Percentiles rank a stretch among this genome's conserved stretches.
Conservation (phyloP, 1,140 invertebrate species). For the Megalonaias nervosa region DNA sequence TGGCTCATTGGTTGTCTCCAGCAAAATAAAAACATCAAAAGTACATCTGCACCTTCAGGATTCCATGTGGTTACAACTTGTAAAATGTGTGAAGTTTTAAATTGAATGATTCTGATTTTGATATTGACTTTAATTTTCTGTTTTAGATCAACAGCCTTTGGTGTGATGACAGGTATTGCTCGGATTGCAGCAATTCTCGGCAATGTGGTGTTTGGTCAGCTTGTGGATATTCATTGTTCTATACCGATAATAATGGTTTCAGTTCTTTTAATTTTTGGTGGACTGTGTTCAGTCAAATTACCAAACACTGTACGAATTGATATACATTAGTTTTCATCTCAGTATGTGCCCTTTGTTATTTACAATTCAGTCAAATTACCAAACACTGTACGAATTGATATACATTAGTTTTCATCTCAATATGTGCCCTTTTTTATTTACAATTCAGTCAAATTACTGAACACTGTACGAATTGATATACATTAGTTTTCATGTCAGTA, state of each 20-base stretch:
- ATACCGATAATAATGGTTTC: conserved; percentile 73
- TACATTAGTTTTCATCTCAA: conserved; percentile 40
- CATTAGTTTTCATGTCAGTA: conserved; percentile 32
- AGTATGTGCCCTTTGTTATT: too few relatives aligned
- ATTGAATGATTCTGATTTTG: not conserved
- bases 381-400: conserved; percentile 68
- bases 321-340: conserved; percentile 47
- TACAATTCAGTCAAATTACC: conserved; percentile 69
- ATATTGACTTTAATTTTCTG: conserved; percentile 7
- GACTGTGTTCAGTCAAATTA: conserved; percentile 68
- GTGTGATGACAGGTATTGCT: conserved; percentile 69
- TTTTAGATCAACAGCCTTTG: conserved; percentile 73
- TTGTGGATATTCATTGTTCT: conserved; percentile 71
- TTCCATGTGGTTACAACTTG: not conserved
- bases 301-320: conserved; percentile 69
- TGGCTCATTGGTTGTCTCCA: not conserved
- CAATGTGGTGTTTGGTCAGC: conserved; percentile 71
- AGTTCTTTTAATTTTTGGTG: conserved; percentile 69
- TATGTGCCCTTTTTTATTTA: too few relatives aligned
- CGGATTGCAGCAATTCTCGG: conserved; percentile 73
- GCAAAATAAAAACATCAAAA: not conserved
- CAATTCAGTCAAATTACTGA: conserved; percentile 69
- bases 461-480: conserved; percentile 67
- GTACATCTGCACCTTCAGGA: not conserved
- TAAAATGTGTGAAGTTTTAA: conserved; percentile 4